Conservation (phyloP, 2,113 vertebrate genomes). For the Hylia prasina region DNA sequence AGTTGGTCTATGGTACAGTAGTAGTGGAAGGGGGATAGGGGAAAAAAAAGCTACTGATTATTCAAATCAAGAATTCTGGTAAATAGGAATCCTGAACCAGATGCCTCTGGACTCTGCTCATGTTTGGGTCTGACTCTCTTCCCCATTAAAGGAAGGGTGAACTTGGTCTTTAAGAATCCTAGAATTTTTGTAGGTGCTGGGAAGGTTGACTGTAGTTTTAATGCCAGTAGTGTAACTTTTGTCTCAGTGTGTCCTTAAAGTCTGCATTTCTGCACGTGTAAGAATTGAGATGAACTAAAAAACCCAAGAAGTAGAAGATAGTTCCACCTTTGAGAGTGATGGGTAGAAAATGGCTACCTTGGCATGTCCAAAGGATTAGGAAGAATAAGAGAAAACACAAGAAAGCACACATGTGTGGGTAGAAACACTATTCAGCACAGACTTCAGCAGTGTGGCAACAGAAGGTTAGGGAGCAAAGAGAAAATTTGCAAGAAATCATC, state of each 20-base stretch:
- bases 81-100: neutral
- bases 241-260: neutral
- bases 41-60: neutral
- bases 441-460: neutral
- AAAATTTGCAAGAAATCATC: neutral
- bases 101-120: neutral
- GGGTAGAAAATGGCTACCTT: neutral
- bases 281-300: neutral
- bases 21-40: neutral
- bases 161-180: neutral
- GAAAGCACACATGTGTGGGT: rapidly evolving
- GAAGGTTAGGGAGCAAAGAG: neutral
- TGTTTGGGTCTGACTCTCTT: neutral
- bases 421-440: neutral
- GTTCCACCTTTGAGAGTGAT: neutral
- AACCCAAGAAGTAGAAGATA: neutral
- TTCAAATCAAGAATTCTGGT: neutral
- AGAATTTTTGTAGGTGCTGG: neutral
- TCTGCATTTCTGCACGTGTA: neutral
- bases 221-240: neutral
- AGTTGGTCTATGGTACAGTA: neutral
- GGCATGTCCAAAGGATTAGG: neutral
- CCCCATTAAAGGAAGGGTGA: neutral
- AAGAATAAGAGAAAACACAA: neutral
- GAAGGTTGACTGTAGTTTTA: neutral